These are phyloP conservation scores for Hippocampus mohnikei DNA, from an alignment of 2,113 vertebrate species.

Conservation along the genomic window DNA sequence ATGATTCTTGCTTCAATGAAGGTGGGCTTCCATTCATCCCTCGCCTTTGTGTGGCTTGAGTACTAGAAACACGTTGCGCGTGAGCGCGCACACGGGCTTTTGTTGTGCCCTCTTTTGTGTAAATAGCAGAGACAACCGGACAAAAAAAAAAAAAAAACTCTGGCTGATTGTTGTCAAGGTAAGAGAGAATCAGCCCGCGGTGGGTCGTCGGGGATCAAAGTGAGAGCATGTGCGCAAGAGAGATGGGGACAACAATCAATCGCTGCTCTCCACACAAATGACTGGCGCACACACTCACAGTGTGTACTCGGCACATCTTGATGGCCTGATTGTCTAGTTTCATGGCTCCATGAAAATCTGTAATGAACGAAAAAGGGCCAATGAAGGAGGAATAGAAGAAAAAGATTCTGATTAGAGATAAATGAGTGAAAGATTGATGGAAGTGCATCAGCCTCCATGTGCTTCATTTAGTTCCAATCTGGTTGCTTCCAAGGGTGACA, in stretches of 20 bases:
- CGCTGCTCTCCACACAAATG: slow-evolving; percentile 58
- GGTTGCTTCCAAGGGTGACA: slow-evolving; percentile 10
- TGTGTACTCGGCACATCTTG: slow-evolving; percentile 35
- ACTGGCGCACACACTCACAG: neutral
- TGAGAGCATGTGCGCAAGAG: slow-evolving; percentile 17
- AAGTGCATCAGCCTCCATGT: slow-evolving; percentile 24
- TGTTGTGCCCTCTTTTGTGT: slow-evolving; percentile 41
- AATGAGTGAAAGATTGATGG: slow-evolving; percentile 60
- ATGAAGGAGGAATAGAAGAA: slow-evolving; percentile 43
- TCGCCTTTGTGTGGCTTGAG: slow-evolving; percentile 41
- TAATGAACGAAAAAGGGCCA: slow-evolving; percentile 59
- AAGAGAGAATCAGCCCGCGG: slow-evolving; percentile 51
- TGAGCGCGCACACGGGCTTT: slow-evolving; percentile 33
- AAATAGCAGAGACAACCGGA: slow-evolving; percentile 54
- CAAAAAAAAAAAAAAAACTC: slow-evolving; percentile 46
- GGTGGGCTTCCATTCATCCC: slow-evolving; percentile 44
- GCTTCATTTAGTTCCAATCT: slow-evolving; percentile 46
- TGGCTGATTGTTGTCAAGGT: slow-evolving; percentile 55
- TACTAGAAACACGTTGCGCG: neutral
- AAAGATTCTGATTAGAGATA: slow-evolving; percentile 60
- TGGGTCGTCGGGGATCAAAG: slow-evolving; percentile 52
- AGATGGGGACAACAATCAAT: slow-evolving; percentile 61
- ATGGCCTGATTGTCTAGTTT: slow-evolving; percentile 54
- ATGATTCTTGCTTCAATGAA: slow-evolving; percentile 25
- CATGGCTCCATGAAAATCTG: slow-evolving; percentile 42